Evolutionary conservation across 2,113 vertebrate genomes (phyloP).

Genomic region (Tachycineta bicolor): DNA sequence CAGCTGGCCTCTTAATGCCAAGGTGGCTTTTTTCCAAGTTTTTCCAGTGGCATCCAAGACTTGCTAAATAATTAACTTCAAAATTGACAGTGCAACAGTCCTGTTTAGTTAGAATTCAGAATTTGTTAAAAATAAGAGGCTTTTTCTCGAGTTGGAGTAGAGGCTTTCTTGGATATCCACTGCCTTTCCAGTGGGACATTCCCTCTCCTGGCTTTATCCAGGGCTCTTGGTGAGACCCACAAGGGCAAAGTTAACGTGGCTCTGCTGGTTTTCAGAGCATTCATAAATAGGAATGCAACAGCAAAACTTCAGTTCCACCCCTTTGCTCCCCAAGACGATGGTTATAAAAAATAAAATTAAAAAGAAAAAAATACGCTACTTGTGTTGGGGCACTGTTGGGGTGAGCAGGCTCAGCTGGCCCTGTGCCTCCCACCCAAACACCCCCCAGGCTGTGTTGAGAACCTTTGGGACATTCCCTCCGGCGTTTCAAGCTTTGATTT

Average conservation of each 20-base stretch:
- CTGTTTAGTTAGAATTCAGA: neutral
- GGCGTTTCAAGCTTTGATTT: neutral
- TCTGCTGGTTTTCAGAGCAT: neutral
- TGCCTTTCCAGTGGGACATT: fast-evolving
- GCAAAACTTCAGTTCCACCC: neutral
- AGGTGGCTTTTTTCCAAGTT: neutral
- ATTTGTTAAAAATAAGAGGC: fast-evolving
- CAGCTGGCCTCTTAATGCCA: neutral
- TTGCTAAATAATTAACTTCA: neutral
- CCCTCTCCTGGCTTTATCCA: neutral
- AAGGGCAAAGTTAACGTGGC: neutral
- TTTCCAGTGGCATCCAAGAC: neutral
- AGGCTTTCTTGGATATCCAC: neutral
- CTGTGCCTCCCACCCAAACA: neutral
- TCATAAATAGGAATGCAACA: neutral
- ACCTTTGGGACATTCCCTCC: neutral
- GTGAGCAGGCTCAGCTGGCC: neutral
- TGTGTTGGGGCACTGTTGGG: neutral
- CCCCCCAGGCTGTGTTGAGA: fast-evolving
- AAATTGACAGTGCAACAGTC: neutral
- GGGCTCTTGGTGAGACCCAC: neutral
- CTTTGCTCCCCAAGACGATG: fast-evolving
- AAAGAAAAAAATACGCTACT: neutral
- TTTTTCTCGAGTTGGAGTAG: neutral
- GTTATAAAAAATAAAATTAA: neutral